Evolutionary conservation across 1,140 invertebrate species (phyloP).

Genomic region (Uloborus diversus): DNA sequence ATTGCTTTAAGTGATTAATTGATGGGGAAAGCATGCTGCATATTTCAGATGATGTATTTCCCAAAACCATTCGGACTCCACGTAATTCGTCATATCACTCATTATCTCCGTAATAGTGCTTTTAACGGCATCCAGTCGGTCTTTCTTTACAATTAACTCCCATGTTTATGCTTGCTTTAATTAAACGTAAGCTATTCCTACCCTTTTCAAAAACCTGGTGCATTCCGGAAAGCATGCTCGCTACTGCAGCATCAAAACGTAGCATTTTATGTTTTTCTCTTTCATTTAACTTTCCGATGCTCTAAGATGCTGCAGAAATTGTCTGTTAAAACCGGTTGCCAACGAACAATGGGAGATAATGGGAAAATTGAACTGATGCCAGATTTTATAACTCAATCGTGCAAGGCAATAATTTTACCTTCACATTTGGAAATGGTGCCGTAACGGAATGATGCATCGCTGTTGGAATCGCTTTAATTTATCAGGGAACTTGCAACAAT

Average conservation of each 20-base stretch:
- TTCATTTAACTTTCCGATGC: too few species aligned
- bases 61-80: background rate
- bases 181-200: conserved; percentile 12
- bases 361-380: conserved; percentile 22
- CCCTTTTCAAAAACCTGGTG: background rate
- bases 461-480: conserved; percentile 20
- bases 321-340: conserved; percentile 6
- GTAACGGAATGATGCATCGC: too few species aligned
- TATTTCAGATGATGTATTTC: conserved; percentile 16
- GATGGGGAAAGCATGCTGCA: conserved; percentile 17
- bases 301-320: conserved; percentile 1
- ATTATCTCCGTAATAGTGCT: conserved; percentile 41
- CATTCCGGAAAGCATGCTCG: background rate
- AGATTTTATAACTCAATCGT: too few species aligned
- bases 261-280: too few species aligned
- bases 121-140: conserved; percentile 22
- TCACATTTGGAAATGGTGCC: too few species aligned
- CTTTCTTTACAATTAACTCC: conserved; percentile 19
- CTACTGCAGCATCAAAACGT: too few species aligned
- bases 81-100: conserved; percentile 7
- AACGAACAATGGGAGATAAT: conserved; percentile 21
- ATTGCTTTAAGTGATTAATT: conserved; percentile 42
- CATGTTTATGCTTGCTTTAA: conserved; percentile 31
- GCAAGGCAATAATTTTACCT: too few species aligned
- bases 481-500: conserved; percentile 7